A percentile compares a stretch with the other conserved stretches of the same genome.
Conservation (phyloP, 1,140 invertebrate species). For the Phenacoccus solenopsis region DNA sequence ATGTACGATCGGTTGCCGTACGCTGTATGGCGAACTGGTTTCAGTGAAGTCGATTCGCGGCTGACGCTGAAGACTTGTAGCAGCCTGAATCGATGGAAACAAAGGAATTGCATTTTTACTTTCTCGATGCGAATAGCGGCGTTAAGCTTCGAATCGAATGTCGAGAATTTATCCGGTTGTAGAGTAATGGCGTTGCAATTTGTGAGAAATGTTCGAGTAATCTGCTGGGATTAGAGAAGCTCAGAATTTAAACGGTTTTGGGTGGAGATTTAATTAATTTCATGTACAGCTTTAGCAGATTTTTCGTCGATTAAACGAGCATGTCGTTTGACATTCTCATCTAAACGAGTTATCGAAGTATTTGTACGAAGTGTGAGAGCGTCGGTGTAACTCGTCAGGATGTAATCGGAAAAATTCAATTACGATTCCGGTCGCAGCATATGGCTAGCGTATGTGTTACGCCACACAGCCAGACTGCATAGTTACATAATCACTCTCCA, state of each 20-base stretch:
- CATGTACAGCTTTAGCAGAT: neutral
- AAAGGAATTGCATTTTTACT: neutral
- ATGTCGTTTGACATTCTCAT: neutral
- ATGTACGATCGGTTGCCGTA: neutral
- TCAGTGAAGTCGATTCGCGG: neutral
- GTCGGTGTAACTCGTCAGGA: too few relatives aligned
- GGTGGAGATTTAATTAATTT: neutral
- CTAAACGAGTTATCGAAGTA: neutral
- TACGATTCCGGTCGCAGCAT: too few relatives aligned
- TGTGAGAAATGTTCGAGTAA: neutral
- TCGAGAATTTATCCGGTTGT: neutral
- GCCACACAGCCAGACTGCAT: too few relatives aligned
- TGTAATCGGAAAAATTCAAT: too few relatives aligned
- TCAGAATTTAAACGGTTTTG: neutral
- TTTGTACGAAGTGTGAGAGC: too few relatives aligned
- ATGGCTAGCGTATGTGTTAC: too few relatives aligned
- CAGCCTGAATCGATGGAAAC: neutral
- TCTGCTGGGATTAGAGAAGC: neutral
- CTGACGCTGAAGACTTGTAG: neutral
- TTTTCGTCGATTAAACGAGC: neutral
- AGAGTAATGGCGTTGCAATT: neutral
- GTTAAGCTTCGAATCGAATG: neutral
- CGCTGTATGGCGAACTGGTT: neutral
- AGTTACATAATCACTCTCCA: too few relatives aligned
- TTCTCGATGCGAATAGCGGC: neutral